Evolutionary conservation across 23 tunicate genomes (phyloP), one percentile per base, ranked within the genome.

Genomic region (Halocynthia aurantium): DNA sequence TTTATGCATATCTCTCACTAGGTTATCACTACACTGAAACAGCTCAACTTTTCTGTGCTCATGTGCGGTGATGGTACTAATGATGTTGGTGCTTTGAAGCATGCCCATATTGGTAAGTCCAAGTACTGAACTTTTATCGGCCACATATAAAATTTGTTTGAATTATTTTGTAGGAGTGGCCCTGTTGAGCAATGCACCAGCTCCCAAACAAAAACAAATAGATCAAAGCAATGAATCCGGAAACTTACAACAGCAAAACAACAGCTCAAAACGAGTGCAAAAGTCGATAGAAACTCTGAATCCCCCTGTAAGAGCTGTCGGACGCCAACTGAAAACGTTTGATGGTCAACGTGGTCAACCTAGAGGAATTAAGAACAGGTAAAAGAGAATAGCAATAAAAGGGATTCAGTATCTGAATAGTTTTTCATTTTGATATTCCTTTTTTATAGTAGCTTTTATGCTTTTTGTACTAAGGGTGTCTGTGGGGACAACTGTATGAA

Each of bases 1-100:
- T 31, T 31, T 31, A 31, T 31, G 44, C 44, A 11, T 18, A 12
- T 68, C 20, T 12, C 13, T 12, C 72, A 67, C 8, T 63, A 92
- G 98, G 84, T 92, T 6, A 82, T 92, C 8, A 73, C 83, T 52
- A 54, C 66, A 17, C 66, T 94, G 62, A 88, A 94, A 78, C 84
- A 81, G 63, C 84, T 81, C 22, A 91, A 91, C 7, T 94, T 87
- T 52, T 73, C 82, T 53, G 90, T 88, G 8, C 57, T 94, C 13
- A 94, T 94, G 99, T 94, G 99, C 78, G 99, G 99, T 50, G 99
- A 94, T 85, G 99, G 99, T 52, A 94, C 99, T 10, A 94, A 94
- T 68, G 99, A 94, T 86, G 99, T 94, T 52, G 99, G 99, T 61
- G 99, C 99, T 50, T 78, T 94, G 54, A 88, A 88, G 57, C 99